phyloP scores from a whole-genome alignment of 2,797 vertebrate genomes.

The Tenualosa ilisha region DNA sequence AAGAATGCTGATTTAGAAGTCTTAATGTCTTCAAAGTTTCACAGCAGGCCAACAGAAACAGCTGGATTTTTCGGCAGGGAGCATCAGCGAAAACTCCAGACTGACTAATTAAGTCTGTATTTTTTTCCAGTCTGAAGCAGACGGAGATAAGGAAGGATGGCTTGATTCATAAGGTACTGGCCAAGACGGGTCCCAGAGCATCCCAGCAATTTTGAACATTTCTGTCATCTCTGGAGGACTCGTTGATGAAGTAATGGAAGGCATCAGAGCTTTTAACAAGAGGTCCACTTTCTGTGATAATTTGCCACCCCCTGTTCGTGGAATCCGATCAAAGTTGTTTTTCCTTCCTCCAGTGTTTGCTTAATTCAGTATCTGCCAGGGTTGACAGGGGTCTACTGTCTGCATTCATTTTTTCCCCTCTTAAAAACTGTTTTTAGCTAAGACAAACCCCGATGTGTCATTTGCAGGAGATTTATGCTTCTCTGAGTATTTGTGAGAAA shows the following conservation, averaged over 20 bases:
- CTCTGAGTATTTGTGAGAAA: slow-evolving; percentile 57
- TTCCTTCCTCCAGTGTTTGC: neutral
- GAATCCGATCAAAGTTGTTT: neutral
- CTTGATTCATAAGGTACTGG: neutral
- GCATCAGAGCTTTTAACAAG: neutral
- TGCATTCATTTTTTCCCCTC: neutral
- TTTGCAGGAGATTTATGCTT: slow-evolving; percentile 37
- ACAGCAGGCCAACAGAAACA: neutral
- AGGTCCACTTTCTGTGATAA: neutral
- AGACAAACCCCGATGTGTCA: slow-evolving; percentile 1
- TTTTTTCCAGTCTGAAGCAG: neutral
- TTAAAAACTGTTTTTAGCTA: neutral
- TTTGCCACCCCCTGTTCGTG: neutral
- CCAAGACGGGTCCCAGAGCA: neutral
- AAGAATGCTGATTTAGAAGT: too few relatives aligned
- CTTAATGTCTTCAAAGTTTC: too few relatives aligned
- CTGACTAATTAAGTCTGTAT: neutral
- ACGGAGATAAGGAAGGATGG: neutral
- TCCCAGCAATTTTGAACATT: neutral
- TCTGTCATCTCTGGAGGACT: neutral
- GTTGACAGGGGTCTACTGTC: neutral
- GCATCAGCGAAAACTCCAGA: neutral
- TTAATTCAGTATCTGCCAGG: neutral
- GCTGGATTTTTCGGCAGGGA: neutral
- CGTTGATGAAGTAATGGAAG: neutral